Conservation (phyloP, 2,797 vertebrate species). For the Bovichtus variegatus region DNA sequence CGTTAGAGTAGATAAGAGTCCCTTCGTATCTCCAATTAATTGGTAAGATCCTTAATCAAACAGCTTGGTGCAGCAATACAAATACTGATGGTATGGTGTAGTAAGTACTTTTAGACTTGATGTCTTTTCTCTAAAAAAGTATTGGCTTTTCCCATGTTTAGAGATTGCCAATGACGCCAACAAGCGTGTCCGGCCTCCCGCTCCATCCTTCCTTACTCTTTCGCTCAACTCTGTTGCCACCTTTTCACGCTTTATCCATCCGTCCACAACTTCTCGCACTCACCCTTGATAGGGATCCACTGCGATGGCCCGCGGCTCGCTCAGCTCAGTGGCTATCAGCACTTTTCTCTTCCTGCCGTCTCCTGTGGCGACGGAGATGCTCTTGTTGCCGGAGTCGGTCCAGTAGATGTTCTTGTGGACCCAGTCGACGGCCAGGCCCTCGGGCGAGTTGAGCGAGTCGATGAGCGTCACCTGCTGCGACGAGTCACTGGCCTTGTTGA, state of each 20-base stretch:
- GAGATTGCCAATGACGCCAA: not conserved
- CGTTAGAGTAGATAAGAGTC: constrained; percentile 7
- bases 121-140: not conserved
- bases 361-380: constrained; percentile 93
- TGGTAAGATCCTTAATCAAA: constrained; percentile 28
- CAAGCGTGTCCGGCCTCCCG: not conserved
- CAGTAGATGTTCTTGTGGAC: constrained; percentile 98
- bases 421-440: constrained; percentile 98
- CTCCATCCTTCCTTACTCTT: not conserved
- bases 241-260: constrained; percentile 9
- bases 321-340: constrained; percentile 91
- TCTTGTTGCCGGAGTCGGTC: constrained; percentile 98
- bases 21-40: constrained; percentile 15
- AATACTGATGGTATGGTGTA: constrained; percentile 7
- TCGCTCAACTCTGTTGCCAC: not conserved
- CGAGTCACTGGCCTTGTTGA: constrained; percentile 94
- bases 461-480: constrained; percentile 92
- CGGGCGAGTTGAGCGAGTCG: constrained; percentile 93
- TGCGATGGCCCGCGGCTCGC: constrained; percentile 94
- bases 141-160: not conserved
- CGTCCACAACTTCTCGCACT: constrained; percentile 53
- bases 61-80: constrained; percentile 9
- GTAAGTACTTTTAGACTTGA: not conserved
- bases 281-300: constrained; percentile 96
- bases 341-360: constrained; percentile 93